phyloP scores from a whole-genome alignment of 2,888 invertebrate species.

The Phortica magna region DNA sequence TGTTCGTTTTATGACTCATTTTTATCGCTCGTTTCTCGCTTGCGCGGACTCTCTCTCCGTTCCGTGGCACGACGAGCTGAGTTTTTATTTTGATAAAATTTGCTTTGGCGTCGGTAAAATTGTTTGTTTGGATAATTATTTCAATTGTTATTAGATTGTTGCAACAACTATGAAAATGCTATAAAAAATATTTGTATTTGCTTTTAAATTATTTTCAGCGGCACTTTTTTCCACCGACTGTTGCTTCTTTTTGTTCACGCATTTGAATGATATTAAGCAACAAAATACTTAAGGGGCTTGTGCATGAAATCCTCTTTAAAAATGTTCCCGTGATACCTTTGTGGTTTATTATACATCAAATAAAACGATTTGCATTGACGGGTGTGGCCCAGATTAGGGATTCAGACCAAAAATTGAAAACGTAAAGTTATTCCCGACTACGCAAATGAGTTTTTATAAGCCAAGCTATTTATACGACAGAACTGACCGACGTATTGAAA shows the following conservation, averaged over 20 bases:
- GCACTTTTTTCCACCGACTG: slow-evolving; percentile 45
- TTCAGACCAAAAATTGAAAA: neutral
- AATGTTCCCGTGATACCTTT: slow-evolving; percentile 45
- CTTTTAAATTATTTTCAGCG: slow-evolving; percentile 70
- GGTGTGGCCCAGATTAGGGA: neutral
- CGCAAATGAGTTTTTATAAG: no score
- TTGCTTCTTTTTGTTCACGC: slow-evolving; percentile 46
- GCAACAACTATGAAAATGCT: slow-evolving; percentile 73
- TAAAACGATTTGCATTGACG: neutral
- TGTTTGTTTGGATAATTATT: slow-evolving; percentile 74
- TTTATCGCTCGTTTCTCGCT: slow-evolving; percentile 58
- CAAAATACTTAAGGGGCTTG: slow-evolving; percentile 65
- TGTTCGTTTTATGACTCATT: slow-evolving; percentile 68
- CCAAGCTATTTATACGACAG: no score
- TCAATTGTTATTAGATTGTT: slow-evolving; percentile 76
- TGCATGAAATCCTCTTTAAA: slow-evolving; percentile 59
- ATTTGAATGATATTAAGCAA: slow-evolving; percentile 29
- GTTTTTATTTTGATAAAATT: slow-evolving; percentile 42
- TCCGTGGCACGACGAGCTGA: neutral
- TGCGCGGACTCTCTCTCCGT: slow-evolving; percentile 4
- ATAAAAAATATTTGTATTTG: slow-evolving; percentile 72
- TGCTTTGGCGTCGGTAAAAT: slow-evolving; percentile 65
- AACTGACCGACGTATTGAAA: no score
- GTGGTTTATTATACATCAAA: neutral
- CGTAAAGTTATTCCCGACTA: neutral